phyloP scores from a whole-genome alignment of 2,797 vertebrate genomes.

The Tenualosa ilisha region DNA sequence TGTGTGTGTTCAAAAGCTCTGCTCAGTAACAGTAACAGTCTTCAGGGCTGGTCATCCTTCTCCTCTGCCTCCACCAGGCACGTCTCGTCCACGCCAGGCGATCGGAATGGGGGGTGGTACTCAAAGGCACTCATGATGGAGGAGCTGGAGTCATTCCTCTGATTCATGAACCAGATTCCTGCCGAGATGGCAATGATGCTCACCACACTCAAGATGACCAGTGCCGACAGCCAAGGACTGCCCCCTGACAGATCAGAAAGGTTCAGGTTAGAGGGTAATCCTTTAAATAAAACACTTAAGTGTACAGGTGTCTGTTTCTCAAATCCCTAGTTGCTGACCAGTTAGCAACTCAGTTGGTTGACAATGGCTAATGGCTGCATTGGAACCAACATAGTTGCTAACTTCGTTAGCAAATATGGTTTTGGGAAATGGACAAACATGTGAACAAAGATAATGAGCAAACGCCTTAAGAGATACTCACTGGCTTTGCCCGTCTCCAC shows the following conservation, averaged over 20 bases:
- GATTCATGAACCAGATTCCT: slow-evolving; percentile 79
- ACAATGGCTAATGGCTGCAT: no score
- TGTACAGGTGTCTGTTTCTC: no score
- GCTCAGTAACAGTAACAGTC: neutral
- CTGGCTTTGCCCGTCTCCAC: slow-evolving; percentile 53
- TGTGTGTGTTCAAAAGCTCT: neutral
- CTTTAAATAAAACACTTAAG: no score
- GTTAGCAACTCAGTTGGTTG: no score
- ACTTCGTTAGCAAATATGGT: no score
- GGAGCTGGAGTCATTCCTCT: slow-evolving; percentile 65
- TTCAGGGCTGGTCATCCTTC: slow-evolving; percentile 69
- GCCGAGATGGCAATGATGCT: slow-evolving; percentile 74
- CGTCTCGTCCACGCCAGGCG: slow-evolving; percentile 73
- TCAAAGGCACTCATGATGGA: slow-evolving; percentile 70
- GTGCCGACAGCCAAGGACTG: slow-evolving; percentile 63
- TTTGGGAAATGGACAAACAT: neutral
- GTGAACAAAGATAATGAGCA: neutral
- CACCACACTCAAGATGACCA: slow-evolving; percentile 80
- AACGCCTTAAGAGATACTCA: slow-evolving; percentile 55
- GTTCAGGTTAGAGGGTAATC: neutral
- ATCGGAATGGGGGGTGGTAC: slow-evolving; percentile 74
- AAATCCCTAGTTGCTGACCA: no score
- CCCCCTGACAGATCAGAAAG: slow-evolving; percentile 58
- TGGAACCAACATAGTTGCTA: no score
- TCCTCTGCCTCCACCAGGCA: slow-evolving; percentile 83